Conservation (phyloP, 2,797 vertebrate species). For the Eulemur rubriventer region DNA sequence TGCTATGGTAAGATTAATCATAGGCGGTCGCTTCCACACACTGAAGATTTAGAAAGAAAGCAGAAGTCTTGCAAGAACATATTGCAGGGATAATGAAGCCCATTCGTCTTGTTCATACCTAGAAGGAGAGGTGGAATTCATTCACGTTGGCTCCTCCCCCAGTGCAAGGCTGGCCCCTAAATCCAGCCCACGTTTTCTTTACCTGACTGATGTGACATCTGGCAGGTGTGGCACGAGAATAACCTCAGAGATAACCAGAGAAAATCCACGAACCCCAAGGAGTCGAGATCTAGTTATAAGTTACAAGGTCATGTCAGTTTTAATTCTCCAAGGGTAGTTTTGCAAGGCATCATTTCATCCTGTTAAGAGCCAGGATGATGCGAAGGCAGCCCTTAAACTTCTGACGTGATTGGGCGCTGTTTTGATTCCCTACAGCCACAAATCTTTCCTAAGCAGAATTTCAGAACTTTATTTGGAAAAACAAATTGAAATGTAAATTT, state of each 20-base stretch:
- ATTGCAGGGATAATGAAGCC: not conserved
- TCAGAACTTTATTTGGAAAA: not conserved
- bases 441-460: not conserved
- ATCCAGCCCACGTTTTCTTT: not conserved
- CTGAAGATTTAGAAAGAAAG: not conserved
- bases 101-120: not conserved
- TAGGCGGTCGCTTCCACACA: not conserved
- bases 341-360: not conserved
- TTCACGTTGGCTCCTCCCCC: not conserved
- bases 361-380: too few species aligned
- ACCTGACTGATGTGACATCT: too few species aligned
- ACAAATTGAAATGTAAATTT: not conserved
- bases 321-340: not conserved
- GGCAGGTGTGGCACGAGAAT: not conserved
- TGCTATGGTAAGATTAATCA: not conserved
- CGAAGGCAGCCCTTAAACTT: rapidly evolving
- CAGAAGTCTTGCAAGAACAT: not conserved
- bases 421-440: not conserved
- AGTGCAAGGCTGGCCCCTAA: not conserved
- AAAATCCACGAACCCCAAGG: too few species aligned
- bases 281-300: too few species aligned
- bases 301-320: not conserved
- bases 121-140: too few species aligned
- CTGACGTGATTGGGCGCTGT: not conserved
- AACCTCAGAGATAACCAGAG: not conserved